phyloP scores from a whole-genome alignment of 2,797 vertebrate genomes.

The Hydrocynus forskahlii region DNA sequence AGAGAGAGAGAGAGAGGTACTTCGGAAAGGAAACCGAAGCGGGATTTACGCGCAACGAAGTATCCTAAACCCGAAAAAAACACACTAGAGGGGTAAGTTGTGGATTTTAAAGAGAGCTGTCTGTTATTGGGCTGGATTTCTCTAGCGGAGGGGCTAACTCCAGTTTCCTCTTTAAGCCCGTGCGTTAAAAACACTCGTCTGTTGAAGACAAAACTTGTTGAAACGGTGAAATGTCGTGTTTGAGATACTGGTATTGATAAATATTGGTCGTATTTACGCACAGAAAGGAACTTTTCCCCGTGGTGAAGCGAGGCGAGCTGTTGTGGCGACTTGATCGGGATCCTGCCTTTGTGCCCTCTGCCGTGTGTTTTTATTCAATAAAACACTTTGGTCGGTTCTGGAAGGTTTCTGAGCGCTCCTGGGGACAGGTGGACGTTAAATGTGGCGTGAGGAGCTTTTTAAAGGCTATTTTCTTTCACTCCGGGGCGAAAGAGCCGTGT shows the following conservation, averaged over 20 bases:
- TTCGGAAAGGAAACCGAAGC: constrained; percentile 67
- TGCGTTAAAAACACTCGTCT: constrained; percentile 58
- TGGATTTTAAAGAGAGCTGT: constrained; percentile 41
- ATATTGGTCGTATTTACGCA: constrained; percentile 49
- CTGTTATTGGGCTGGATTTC: constrained; percentile 61
- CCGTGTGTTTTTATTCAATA: constrained; percentile 57
- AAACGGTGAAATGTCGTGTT: constrained; percentile 50
- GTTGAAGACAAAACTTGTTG: constrained; percentile 61
- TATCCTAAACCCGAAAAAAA: constrained; percentile 75
- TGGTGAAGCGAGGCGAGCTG: constrained; percentile 54
- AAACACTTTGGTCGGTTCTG: constrained; percentile 51
- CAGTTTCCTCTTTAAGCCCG: constrained; percentile 68
- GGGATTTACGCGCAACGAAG: constrained; percentile 76
- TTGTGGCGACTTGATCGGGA: constrained; percentile 72
- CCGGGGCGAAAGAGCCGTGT: no score
- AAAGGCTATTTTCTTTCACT: no score
- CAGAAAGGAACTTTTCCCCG: constrained; percentile 35
- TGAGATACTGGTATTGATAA: neutral
- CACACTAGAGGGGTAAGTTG: constrained; percentile 71
- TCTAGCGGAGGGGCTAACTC: constrained; percentile 60
- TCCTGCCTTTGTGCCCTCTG: constrained; percentile 78
- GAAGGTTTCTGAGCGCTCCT: constrained; percentile 21
- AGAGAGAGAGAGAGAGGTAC: constrained; percentile 69
- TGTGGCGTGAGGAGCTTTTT: neutral
- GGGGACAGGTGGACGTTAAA: neutral